Conservation (phyloP, 2,888 invertebrate species). For the Hyppa rectilinea region DNA sequence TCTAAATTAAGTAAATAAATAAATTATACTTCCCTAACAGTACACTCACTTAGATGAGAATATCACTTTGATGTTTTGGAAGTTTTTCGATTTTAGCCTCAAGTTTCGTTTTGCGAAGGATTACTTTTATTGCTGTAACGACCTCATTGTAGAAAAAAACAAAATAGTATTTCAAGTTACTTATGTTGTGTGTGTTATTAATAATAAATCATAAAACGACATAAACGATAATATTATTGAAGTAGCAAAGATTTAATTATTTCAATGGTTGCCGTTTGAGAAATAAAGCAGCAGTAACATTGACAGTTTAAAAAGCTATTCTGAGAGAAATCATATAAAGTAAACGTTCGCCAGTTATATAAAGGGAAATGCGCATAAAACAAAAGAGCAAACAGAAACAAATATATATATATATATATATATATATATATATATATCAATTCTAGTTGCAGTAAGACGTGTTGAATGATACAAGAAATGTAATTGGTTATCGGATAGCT, state of each 20-base stretch:
- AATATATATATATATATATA: no score
- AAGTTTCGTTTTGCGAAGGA: constrained; percentile 33
- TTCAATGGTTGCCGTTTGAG: background rate
- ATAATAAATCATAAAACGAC: background rate
- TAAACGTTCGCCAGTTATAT: background rate
- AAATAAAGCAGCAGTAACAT: background rate
- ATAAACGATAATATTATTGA: background rate
- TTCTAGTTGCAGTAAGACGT: constrained; percentile 1
- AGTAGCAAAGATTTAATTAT: background rate
- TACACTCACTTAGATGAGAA: constrained; percentile 62
- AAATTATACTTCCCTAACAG: constrained; percentile 64
- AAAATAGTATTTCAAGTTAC: background rate
- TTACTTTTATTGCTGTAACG: constrained; percentile 41
- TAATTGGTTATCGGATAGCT: constrained; percentile 40
- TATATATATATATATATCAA: background rate
- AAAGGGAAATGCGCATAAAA: background rate
- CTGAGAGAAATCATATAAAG: background rate
- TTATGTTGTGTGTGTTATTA: background rate
- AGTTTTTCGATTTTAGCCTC: constrained; percentile 40
- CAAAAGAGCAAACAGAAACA: background rate
- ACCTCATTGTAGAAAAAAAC: constrained; percentile 18
- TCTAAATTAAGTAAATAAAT: constrained; percentile 68
- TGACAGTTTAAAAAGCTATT: background rate
- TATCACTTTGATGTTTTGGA: constrained; percentile 65
- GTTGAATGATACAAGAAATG: constrained; percentile 14